Evolutionary conservation across 2,888 invertebrate genomes (phyloP), one percentile per base, ranked within the genome.

Genomic region (Sclerodermus sp.): DNA sequence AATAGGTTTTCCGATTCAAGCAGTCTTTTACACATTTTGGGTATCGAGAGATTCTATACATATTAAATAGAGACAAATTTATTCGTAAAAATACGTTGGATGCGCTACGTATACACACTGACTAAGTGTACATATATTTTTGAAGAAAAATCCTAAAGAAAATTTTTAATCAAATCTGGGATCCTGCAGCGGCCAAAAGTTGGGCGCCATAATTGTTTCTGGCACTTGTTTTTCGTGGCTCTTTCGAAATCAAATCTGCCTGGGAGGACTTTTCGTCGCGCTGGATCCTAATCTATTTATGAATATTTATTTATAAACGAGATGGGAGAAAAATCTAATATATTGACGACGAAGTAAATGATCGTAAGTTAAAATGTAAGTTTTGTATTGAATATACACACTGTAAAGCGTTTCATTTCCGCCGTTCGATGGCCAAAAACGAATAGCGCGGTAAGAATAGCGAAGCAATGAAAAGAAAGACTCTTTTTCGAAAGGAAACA

Each of bases 61-160:
- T 23, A 23, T 23, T 8, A 5, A 23, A 23, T 23, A 8, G 8
- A 23, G 23, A 23, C 23, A 23, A 23, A 23, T 23, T 8, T 23
- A 23, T 23, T 23, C 53, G 51, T 58, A 47, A 51, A 49, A 52
- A 23, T 23, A 23, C 23, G 23, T 8, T 23, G 23, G 23, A 23
- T 23, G 58, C 61, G 65, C 60, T 67, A 66, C 54, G 59, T 67
- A 68, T 67, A 67, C 64, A 64, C 65, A 62, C 63, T 62, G 66
- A 59, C 66, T 62, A 68, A 60, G 62, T 70, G 71, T 71, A 71
- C 63, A 71, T 70, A 71, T 71, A 71, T 71, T 71, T 71, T 71
- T 71, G 68, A 68, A 71, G 23, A 66, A 67, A 66, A 67, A 53
- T 51, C 58, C 54, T 51, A 55, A 60, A 53, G 45, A 57, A 42